Conservation (phyloP, 2,797 vertebrate genomes). For the Echiichthys vipera region DNA sequence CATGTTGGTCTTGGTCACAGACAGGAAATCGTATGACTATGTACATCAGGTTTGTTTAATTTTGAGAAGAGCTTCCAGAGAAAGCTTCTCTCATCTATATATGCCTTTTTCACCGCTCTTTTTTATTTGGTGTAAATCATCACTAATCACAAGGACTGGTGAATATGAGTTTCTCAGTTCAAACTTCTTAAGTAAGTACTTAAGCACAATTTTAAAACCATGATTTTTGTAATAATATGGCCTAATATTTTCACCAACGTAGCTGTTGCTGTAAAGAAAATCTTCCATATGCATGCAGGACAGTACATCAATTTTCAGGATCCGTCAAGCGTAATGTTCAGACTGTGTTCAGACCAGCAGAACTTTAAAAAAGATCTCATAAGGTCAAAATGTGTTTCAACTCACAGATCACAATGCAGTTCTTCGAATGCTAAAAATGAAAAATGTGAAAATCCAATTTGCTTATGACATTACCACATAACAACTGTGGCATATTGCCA, state of each 20-base stretch:
- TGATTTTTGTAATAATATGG: neutral
- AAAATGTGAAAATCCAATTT: slow-evolving; percentile 25
- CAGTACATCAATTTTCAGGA: neutral
- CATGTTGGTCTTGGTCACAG: slow-evolving; percentile 7
- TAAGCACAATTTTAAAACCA: neutral
- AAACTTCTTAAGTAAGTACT: neutral
- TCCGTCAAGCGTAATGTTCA: neutral
- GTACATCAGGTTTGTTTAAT: slow-evolving; percentile 6
- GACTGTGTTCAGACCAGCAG: too few relatives aligned
- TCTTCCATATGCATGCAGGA: neutral
- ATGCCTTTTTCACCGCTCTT: neutral
- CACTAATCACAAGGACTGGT: neutral
- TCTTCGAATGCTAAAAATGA: slow-evolving; percentile 7
- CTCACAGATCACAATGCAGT: neutral
- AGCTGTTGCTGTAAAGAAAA: neutral
- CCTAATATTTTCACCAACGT: neutral
- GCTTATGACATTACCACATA: slow-evolving; percentile 21
- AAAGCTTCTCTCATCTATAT: neutral
- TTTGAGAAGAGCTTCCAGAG: neutral
- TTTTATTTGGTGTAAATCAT: neutral
- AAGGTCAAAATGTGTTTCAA: slow-evolving; percentile 6
- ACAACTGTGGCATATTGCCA: slow-evolving; percentile 27
- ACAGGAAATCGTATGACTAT: slow-evolving; percentile 21
- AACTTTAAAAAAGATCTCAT: too few relatives aligned
- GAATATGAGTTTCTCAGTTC: neutral